phyloP scores from a whole-genome alignment of 2,888 invertebrate genomes.

The Rotaria macrura region DNA sequence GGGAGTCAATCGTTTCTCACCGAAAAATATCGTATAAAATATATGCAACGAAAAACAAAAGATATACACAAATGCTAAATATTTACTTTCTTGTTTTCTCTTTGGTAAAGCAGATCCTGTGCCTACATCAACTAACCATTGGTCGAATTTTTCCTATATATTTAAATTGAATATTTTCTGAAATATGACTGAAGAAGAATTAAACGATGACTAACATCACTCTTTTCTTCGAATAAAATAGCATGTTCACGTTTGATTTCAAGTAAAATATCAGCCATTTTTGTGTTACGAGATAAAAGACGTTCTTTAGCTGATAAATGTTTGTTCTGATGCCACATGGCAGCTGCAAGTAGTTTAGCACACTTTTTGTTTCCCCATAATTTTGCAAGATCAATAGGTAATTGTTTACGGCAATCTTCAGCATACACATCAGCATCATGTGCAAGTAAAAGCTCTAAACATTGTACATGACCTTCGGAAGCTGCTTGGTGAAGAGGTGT shows the following conservation, averaged over 20 bases:
- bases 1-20: not conserved
- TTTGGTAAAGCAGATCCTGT: not conserved
- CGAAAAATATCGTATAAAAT: not conserved
- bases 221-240: constrained; percentile 40
- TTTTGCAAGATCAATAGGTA: constrained; percentile 49
- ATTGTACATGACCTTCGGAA: constrained; percentile 48
- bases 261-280: constrained; percentile 44
- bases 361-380: constrained; percentile 49
- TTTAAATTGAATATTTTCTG: not conserved
- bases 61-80: too few relatives aligned
- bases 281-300: constrained; percentile 41
- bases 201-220: constrained; percentile 35
- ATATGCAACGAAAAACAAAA: too few relatives aligned
- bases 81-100: not conserved
- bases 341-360: constrained; percentile 47
- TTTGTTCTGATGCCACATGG: constrained; percentile 48
- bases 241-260: constrained; percentile 44
- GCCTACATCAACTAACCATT: constrained; percentile 23
- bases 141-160: constrained; percentile 24
- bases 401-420: constrained; percentile 44
- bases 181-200: not conserved
- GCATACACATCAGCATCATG: constrained; percentile 42
- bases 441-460: constrained; percentile 45
- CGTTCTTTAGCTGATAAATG: constrained; percentile 44
- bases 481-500: constrained; percentile 50